Evolutionary conservation across 2,797 vertebrate species (phyloP), one percentile per base, ranked within the genome.

Genomic region (Crenuchus spilurus): DNA sequence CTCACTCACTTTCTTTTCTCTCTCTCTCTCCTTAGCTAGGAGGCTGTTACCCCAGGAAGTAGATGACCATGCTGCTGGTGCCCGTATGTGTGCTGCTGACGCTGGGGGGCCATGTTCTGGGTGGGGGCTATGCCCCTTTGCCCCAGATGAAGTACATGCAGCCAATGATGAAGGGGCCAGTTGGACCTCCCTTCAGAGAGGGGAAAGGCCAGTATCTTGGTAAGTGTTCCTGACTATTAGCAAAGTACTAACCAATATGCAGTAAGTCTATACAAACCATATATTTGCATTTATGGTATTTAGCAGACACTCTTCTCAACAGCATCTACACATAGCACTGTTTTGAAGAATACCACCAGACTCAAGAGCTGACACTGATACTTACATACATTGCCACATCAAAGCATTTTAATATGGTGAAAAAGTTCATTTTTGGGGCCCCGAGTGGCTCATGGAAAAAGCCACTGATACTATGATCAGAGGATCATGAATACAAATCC

Each of bases 191-290:
- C 0, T 99, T 99, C 90, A 93, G 98, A 48, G 97, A 99, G 90
- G 98, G 98, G 87, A 99, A 99, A 85, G 98, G 98, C 72, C 97
- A 99, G 87, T 98, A 98, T 77, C 87, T 98, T 77, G 98, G 97
- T 99, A 89, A 99, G 97, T 78, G n/a, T 33, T 70, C 14, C 5
- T 30, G 20, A 42, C 22, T 9, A 48, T 46, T 64, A 63, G 26
- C 16, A n/a, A 46, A 28, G 13, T 6, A 54, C 61, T 30, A 20
- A 62, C 2, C 35, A 35, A 63, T 46, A 11, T n/a, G 5, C 9
- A 18, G 18, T 26, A n/a, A 51, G n/a, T n/a, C n/a, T n/a, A n/a
- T n/a, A n/a, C n/a, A n/a, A n/a, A n/a, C n/a, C n/a, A n/a, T n/a
- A n/a, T n/a, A n/a, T n/a, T n/a, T n/a, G n/a, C n/a, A n/a, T n/a